Conservation (phyloP, 1,140 invertebrate species). For the Halesus radiatus region DNA sequence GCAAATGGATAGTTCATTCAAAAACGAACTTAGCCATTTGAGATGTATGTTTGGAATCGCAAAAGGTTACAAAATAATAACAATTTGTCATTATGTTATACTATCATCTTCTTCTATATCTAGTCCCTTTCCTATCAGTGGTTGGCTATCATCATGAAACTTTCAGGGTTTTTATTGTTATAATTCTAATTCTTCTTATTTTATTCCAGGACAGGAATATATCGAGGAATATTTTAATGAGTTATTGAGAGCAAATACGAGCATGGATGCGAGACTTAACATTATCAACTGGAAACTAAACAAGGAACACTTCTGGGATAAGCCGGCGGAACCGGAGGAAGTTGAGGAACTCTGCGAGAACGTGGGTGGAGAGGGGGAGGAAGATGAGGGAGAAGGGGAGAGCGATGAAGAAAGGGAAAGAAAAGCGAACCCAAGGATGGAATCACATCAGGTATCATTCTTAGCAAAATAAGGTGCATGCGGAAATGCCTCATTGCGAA, state of each 20-base stretch:
- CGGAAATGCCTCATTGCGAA: too few relatives aligned
- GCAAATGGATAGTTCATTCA: not conserved
- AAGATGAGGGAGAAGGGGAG: not conserved
- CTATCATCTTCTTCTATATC: too few relatives aligned
- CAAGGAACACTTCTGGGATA: conserved; percentile 25
- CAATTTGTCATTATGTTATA: too few relatives aligned
- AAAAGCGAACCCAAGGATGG: too few relatives aligned
- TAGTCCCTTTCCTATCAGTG: too few relatives aligned
- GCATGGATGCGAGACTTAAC: conserved; percentile 56
- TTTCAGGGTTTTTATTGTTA: too few relatives aligned
- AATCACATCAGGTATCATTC: too few relatives aligned
- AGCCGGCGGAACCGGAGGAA: not conserved
- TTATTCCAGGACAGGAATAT: conserved; percentile 38
- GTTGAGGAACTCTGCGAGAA: not conserved
- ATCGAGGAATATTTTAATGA: conserved; percentile 39
- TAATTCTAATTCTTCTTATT: not conserved
- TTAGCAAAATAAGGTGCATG: too few relatives aligned
- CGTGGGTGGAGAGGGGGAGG: not conserved
- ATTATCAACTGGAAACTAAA: conserved; percentile 64
- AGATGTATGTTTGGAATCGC: conserved; percentile 44
- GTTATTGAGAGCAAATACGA: conserved; percentile 27
- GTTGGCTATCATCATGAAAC: too few relatives aligned
- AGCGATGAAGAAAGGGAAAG: not conserved
- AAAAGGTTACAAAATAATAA: conserved; percentile 17
- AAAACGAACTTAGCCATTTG: conserved; percentile 29